A percentile compares a stretch with the other conserved stretches of the same genome.
phyloP scores from a whole-genome alignment of 2,888 invertebrate genomes.

The Congeria kusceri region DNA sequence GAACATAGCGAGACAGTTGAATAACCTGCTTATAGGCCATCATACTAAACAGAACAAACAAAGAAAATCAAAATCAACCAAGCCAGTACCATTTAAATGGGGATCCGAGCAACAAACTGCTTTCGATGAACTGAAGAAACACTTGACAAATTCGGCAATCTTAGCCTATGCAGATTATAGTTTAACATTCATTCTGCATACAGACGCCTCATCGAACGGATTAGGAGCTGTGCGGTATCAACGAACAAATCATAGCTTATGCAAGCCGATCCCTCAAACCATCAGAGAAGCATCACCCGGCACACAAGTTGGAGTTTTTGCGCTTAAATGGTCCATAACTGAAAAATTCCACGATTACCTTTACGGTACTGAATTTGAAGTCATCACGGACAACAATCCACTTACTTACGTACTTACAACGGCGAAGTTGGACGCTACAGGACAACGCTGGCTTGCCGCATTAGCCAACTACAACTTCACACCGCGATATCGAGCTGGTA shows the following conservation, averaged over 20 bases:
- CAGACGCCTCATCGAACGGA: constrained; percentile 34
- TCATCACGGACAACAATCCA: constrained; percentile 15
- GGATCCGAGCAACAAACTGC: constrained; percentile 16
- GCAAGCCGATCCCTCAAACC: constrained; percentile 39
- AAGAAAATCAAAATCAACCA: no score
- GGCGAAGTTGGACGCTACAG: neutral
- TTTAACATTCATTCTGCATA: constrained; percentile 39
- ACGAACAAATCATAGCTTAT: constrained; percentile 32
- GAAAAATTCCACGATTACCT: constrained; percentile 44
- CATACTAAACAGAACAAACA: no score
- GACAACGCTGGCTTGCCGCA: constrained; percentile 8
- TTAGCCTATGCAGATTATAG: constrained; percentile 54
- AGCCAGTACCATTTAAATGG: no score
- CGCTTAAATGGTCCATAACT: constrained; percentile 46
- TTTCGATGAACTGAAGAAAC: constrained; percentile 19
- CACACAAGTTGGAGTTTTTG: constrained; percentile 45
- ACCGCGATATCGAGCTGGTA: neutral
- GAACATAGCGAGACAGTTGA: constrained; percentile 10
- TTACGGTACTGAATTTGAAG: constrained; percentile 1
- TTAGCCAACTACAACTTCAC: constrained; percentile 9
- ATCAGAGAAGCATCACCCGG: constrained; percentile 24
- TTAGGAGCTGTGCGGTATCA: constrained; percentile 28
- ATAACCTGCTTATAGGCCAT: constrained; percentile 24
- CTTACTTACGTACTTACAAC: constrained; percentile 6
- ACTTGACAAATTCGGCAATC: constrained; percentile 32